Base-by-base conservation (phyloP, 2,888 invertebrate genomes). In the Tipula unca region DNA sequence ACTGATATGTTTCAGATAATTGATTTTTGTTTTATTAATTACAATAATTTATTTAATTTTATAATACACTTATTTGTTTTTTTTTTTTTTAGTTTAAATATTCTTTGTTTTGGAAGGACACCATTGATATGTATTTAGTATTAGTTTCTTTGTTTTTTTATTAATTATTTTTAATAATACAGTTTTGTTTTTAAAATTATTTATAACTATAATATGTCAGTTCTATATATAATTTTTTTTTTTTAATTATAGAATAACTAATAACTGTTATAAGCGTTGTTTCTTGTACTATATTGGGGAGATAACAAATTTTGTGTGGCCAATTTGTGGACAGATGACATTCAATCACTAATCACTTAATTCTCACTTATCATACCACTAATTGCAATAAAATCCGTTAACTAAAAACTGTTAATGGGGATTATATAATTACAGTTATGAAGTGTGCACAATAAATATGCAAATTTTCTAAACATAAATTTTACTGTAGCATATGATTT, bases 81-180 rank as follows among this genome's bases (percentile, higher is more conserved):
- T 3, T 48, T 83, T 83, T 32, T 48, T 48, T 85, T 17, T 82
- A 25, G 10, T 54, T 54, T 14, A 82, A 82, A 82, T 82, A 82
- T 85, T 83, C 29, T 84, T 48, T 84, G 3, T 85, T n/a, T 48
- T 86, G 86, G 86, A 86, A 86, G 86, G 86, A 86, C 86, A 86
- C 86, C 86, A 86, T 86, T 86, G 86, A 86, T 86, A 86, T 86
- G 82, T 86, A 29, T 32, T 83, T 35, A 83, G 29, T 83, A 29
- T 25, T 82, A 69, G 25, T 85, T 32, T 29, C 32, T 32, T 32
- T n/a, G n/a, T n/a, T n/a, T n/a, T 86, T 85, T 25, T 39, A 36
- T 85, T 85, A 42, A 85, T 83, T 83, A 29, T 29, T 82, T 82
- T 82, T 29, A 83, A 17, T 85, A 85, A 32, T 85, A 54, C 69